A percentile compares a stretch with the other conserved stretches of the same genome.
phyloP scores from a whole-genome alignment of 2,113 vertebrate genomes.

The Smithornis capensis region DNA sequence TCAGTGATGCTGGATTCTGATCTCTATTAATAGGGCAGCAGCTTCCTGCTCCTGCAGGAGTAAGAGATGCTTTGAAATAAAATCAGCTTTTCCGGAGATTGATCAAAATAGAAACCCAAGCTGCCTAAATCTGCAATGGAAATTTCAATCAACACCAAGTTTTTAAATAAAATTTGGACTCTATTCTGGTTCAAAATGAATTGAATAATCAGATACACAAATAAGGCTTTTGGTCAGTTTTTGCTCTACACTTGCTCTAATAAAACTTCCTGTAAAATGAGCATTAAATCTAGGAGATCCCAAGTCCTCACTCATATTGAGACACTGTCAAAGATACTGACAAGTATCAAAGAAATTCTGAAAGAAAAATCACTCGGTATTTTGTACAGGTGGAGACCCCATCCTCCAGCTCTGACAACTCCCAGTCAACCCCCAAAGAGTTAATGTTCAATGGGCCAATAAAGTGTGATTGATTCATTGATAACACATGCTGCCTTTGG shows the following conservation, averaged over 20 bases:
- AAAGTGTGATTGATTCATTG: conserved; percentile 46
- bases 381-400: neutral
- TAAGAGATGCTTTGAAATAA: conserved; percentile 70
- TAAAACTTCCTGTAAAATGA: conserved; percentile 3
- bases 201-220: conserved; percentile 67
- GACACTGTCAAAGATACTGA: neutral
- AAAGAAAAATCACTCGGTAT: neutral
- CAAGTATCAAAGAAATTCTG: neutral
- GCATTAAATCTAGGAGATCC: neutral
- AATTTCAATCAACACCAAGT: conserved; percentile 72
- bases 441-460: neutral
- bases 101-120: conserved; percentile 75
- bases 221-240: conserved; percentile 55
- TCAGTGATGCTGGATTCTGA: conserved; percentile 15
- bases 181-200: conserved; percentile 66
- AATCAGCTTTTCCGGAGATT: conserved; percentile 73
- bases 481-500: conserved; percentile 2
- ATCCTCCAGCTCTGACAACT: neutral
- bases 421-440: neutral
- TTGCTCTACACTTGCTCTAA: neutral
- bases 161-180: conserved; percentile 74
- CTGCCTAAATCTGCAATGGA: conserved; percentile 77
- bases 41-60: conserved; percentile 63
- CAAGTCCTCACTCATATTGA: neutral
- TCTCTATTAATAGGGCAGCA: conserved; percentile 70